phyloP scores from a whole-genome alignment of 2,113 vertebrate genomes.

The Peromyscus leucopus region DNA sequence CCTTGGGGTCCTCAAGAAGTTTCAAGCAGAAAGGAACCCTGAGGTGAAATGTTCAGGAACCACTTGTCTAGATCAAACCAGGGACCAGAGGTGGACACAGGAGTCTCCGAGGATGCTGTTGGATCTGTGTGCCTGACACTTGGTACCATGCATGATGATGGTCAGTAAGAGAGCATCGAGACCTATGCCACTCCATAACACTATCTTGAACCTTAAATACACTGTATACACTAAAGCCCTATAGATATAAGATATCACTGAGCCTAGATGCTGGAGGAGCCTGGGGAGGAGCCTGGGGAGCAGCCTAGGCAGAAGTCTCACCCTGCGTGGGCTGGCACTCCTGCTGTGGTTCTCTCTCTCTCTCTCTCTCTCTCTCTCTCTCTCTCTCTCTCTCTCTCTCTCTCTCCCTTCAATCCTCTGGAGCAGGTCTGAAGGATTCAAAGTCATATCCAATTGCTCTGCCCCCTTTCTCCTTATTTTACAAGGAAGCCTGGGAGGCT shows the following conservation, averaged over 20 bases:
- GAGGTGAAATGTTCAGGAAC: background rate
- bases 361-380: background rate
- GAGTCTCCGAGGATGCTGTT: background rate
- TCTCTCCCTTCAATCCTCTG: background rate
- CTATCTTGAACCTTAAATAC: background rate
- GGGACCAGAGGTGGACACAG: fast-evolving
- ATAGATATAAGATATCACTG: fast-evolving
- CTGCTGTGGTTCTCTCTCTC: background rate
- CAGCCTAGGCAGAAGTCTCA: background rate
- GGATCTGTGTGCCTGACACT: too few species aligned
- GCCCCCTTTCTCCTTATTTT: background rate
- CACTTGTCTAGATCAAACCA: background rate
- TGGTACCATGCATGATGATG: fast-evolving
- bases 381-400: background rate
- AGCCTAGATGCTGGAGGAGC: too few species aligned
- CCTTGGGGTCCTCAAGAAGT: background rate
- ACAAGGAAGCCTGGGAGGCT: background rate
- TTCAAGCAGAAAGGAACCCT: background rate
- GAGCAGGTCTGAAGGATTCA: background rate
- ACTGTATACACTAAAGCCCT: background rate
- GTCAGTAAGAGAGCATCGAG: fast-evolving
- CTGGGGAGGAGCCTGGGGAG: background rate
- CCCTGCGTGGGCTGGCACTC: background rate
- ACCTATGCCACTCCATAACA: background rate
- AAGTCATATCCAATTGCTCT: background rate